Base-by-base conservation (phyloP, 2,113 vertebrate genomes). In the Perca fluviatilis region DNA sequence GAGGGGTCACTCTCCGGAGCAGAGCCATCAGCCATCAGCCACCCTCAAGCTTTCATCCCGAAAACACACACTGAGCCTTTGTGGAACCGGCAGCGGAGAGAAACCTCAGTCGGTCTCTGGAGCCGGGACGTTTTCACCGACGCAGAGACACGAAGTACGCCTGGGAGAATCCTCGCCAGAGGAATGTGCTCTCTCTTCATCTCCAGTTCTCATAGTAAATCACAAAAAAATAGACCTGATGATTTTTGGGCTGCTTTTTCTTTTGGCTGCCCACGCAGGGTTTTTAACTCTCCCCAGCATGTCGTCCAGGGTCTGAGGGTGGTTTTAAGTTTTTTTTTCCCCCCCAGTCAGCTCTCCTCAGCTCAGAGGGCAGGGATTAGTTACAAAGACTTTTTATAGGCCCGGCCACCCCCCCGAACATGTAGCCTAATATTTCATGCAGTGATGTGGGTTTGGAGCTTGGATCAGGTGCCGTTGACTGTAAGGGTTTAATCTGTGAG, bases 141-240 rank as follows among this genome's bases (percentile, higher is more conserved):
- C 77, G 82, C 73, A 49, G 58, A 56, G 61, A 70, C 63, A 57
- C 36, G 62, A 51, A 77, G 49, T 4, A 11, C 53, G 65, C 40
- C 63, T 65, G 57, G 46, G 85, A 89, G 76, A 40, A 47, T 68
- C 56, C 63, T 27, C 27, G 67, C 74, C 75, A 60, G 43, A 88
- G 77, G 90, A 90, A 89, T 89, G 81, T 51, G 50, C 71, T 69
- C 65, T 64, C 76, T 75, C 76, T 69, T 82, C 87, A 83, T 83
- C 83, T 74, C 3, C 51, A 25, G 66, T 85, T 92, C 88, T 83
- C 90, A 90, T 74, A 77, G 82, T 89, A 90, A 90, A 90, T 90
- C 87, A 89, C 47, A 75, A 63, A 46, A 56, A 65, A 53, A 30
- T 3, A 65, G 65, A 79, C 53, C 63, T 83, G 79, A 75, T 78